Percentiles rank a stretch among this genome's conserved stretches.
phyloP scores from a whole-genome alignment of 2,888 invertebrate genomes.

The Saturnia pavonia region DNA sequence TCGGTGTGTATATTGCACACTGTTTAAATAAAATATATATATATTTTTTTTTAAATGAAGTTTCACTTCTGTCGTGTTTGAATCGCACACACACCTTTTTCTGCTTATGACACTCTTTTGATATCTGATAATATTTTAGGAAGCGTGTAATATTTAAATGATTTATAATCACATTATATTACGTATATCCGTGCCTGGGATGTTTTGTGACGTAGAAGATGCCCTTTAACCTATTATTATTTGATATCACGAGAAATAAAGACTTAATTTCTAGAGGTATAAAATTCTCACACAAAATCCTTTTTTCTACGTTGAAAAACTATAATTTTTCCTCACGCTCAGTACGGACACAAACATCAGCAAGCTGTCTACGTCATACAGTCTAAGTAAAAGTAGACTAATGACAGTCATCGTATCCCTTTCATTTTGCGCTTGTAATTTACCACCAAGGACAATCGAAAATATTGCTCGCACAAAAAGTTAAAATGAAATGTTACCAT shows the following conservation, averaged over 20 bases:
- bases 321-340: neutral
- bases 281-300: neutral
- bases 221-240: neutral
- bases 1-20: too few relatives aligned
- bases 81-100: too few relatives aligned
- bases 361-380: neutral
- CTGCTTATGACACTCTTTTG: neutral
- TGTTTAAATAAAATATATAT: too few relatives aligned
- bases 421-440: neutral
- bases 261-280: neutral
- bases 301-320: neutral
- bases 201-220: neutral
- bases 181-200: neutral
- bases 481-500: neutral
- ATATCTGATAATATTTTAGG: neutral
- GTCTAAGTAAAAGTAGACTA: neutral
- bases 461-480: neutral
- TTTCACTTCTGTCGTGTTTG: too few relatives aligned
- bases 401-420: neutral
- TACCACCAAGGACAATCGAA: neutral
- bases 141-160: too few relatives aligned
- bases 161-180: neutral
- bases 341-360: neutral
- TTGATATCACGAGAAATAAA: neutral
- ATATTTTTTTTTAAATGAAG: too few relatives aligned